A percentile compares a stretch with the other conserved stretches of the same genome.
phyloP scores from a whole-genome alignment of 2,797 vertebrate genomes.

The Nannoperca obscura region DNA sequence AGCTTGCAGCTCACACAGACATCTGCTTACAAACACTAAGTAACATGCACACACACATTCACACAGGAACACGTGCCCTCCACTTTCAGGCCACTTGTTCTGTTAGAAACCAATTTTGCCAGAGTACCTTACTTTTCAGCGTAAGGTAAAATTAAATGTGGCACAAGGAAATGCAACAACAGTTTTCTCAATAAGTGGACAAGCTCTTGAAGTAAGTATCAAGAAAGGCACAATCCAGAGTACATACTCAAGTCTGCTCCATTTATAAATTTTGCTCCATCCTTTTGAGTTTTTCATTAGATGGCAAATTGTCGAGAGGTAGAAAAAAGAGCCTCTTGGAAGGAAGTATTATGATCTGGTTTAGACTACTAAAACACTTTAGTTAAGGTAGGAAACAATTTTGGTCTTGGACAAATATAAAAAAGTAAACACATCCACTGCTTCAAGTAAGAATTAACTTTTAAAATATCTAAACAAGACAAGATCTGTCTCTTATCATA shows the following conservation, averaged over 20 bases:
- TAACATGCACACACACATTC: neutral
- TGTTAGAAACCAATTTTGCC: neutral
- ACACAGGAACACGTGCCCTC: neutral
- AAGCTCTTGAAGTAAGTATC: slow-evolving; percentile 19
- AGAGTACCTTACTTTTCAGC: neutral
- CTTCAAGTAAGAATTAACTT: neutral
- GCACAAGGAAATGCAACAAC: neutral
- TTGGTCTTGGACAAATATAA: neutral
- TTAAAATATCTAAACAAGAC: neutral
- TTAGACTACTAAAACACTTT: neutral
- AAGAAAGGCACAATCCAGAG: neutral
- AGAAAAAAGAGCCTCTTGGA: neutral
- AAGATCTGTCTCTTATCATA: neutral
- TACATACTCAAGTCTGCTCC: neutral
- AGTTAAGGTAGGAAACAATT: neutral
- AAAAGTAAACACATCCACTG: slow-evolving; percentile 3
- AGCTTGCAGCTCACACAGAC: slow-evolving; percentile 25
- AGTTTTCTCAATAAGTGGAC: slow-evolving; percentile 9
- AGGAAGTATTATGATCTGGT: neutral
- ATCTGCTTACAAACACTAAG: slow-evolving; percentile 19
- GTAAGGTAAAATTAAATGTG: neutral
- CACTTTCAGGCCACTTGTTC: slow-evolving; percentile 9
- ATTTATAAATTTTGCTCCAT: slow-evolving; percentile 6
- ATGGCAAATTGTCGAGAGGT: neutral
- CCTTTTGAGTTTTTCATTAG: neutral